Percentiles rank a stretch among this genome's conserved stretches.
Conservation (phyloP, 1,140 invertebrate species). For the Hylaeus volcanicus region DNA sequence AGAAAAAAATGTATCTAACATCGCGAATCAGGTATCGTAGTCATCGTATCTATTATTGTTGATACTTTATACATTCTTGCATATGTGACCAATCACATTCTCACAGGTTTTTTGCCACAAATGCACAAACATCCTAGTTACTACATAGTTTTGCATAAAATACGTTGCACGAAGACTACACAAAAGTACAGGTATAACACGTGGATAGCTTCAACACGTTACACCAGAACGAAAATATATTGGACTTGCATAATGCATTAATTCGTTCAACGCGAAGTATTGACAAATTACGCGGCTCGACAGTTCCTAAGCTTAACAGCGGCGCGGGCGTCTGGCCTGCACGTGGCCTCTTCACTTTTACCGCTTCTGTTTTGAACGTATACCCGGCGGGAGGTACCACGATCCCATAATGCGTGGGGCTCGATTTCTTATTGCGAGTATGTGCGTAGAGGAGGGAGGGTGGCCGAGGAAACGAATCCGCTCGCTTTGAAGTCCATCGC, state of each 20-base stretch:
- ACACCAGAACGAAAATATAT: not conserved
- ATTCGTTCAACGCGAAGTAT: conserved; percentile 64
- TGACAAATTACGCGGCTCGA: conserved; percentile 72
- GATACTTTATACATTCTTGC: too few species aligned
- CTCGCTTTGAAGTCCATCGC: conserved; percentile 36
- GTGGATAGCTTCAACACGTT: too few species aligned
- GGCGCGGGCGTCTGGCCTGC: conserved; percentile 61
- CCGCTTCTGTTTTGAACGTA: conserved; percentile 74
- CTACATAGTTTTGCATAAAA: too few species aligned
- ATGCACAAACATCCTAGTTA: too few species aligned
- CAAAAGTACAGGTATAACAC: too few species aligned
- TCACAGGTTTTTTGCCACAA: too few species aligned
- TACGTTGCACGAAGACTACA: too few species aligned
- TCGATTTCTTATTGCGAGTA: conserved; percentile 69
- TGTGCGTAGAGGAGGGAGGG: not conserved
- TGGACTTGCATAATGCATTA: conserved; percentile 66
- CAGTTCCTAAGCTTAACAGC: conserved; percentile 71
- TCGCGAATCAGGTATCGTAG: too few species aligned
- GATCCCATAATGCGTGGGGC: conserved; percentile 68
- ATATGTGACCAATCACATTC: too few species aligned
- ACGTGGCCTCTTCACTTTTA: conserved; percentile 69
- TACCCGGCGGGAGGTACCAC: conserved; percentile 66
- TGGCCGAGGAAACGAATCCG: conserved; percentile 19
- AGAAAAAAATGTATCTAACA: too few species aligned
- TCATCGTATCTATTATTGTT: too few species aligned